Evolutionary conservation across 2,797 vertebrate genomes (phyloP).

Genomic region (Takifugu ocellatus): DNA sequence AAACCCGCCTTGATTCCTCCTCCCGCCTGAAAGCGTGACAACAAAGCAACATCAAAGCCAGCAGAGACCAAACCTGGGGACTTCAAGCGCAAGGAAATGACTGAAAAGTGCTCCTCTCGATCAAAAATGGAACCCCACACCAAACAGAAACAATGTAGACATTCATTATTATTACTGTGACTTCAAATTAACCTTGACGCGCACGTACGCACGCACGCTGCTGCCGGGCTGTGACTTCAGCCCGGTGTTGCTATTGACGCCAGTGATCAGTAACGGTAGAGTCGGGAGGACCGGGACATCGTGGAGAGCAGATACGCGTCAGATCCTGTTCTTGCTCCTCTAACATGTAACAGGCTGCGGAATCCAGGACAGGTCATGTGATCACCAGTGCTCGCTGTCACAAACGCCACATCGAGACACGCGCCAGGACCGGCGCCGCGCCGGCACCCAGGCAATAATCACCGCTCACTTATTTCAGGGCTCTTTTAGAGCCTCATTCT

Average conservation of each 20-base stretch:
- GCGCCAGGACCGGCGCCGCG: constrained; percentile 1
- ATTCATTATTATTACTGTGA: constrained; percentile 24
- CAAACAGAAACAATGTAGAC: not conserved
- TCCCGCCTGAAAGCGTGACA: not conserved
- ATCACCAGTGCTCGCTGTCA: too few species aligned
- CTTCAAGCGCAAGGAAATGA: not conserved
- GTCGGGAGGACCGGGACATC: too few species aligned
- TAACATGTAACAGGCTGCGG: too few species aligned
- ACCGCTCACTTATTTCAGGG: constrained; percentile 13
- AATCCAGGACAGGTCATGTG: too few species aligned
- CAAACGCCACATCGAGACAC: not conserved
- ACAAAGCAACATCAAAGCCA: too few species aligned
- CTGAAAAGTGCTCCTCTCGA: not conserved
- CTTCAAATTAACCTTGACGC: not conserved
- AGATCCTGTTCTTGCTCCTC: too few species aligned
- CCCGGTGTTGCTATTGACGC: too few species aligned
- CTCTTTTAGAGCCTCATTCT: not conserved
- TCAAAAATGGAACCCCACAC: not conserved
- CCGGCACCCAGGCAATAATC: not conserved
- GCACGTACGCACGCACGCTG: too few species aligned
- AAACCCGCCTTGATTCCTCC: constrained; percentile 7
- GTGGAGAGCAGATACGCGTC: too few species aligned
- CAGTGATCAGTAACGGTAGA: too few species aligned
- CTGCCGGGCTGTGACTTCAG: too few species aligned
- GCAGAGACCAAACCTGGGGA: not conserved